Evolutionary conservation across 1,140 invertebrate genomes (phyloP).

Genomic region (Anthonomus grandis): DNA sequence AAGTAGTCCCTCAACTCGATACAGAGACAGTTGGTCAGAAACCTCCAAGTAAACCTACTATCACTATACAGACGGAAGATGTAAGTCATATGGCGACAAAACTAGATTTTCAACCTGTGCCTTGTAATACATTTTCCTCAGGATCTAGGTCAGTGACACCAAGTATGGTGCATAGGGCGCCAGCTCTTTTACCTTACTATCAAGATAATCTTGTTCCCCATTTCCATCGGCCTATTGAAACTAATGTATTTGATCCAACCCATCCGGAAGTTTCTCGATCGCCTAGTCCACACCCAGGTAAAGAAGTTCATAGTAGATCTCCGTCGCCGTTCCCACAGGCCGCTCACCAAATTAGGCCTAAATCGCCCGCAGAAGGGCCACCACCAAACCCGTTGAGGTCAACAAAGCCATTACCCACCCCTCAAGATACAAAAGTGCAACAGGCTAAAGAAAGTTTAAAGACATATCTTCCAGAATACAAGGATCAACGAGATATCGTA

Average conservation of each 20-base stretch:
- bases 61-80: slow-evolving; percentile 30
- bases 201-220: slow-evolving; percentile 63
- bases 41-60: slow-evolving; percentile 28
- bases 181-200: slow-evolving; percentile 62
- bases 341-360: slow-evolving; percentile 25
- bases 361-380: slow-evolving; percentile 59
- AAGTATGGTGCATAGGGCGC: slow-evolving; percentile 62
- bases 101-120: slow-evolving; percentile 48
- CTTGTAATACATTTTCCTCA: slow-evolving; percentile 34
- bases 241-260: slow-evolving; percentile 55
- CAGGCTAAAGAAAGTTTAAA: slow-evolving; percentile 39
- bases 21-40: too few relatives aligned
- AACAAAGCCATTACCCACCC: slow-evolving; percentile 29
- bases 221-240: slow-evolving; percentile 55
- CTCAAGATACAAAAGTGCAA: slow-evolving; percentile 32
- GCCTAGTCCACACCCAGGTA: slow-evolving; percentile 51
- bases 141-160: slow-evolving; percentile 55
- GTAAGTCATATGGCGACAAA: slow-evolving; percentile 10
- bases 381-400: slow-evolving; percentile 57
- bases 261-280: slow-evolving; percentile 56
- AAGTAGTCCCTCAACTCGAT: too few relatives aligned
- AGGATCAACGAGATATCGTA: slow-evolving; percentile 27
- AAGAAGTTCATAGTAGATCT: slow-evolving; percentile 39
- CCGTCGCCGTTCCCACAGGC: slow-evolving; percentile 43
- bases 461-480: slow-evolving; percentile 40